A percentile compares a stretch with the other conserved stretches of the same genome.
phyloP scores from a whole-genome alignment of 2,888 invertebrate genomes.

The Cosmorhoe ocellata region DNA sequence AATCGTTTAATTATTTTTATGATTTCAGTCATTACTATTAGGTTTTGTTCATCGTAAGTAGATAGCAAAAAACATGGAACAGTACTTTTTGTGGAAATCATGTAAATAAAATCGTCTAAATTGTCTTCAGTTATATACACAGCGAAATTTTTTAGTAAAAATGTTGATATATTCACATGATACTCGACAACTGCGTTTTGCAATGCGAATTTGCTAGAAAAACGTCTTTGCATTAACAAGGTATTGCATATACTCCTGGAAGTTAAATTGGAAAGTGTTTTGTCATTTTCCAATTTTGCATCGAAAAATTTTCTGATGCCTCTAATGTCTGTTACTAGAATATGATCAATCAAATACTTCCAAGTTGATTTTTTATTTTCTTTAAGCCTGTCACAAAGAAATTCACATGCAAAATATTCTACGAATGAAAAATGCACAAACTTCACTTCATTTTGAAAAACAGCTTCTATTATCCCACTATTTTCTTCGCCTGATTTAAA shows the following conservation, averaged over 20 bases:
- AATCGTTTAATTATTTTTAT: slow-evolving; percentile 2
- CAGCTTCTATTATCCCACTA: slow-evolving; percentile 30
- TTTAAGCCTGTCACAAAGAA: slow-evolving; percentile 22
- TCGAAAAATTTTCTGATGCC: slow-evolving; percentile 4
- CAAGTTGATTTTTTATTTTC: not conserved
- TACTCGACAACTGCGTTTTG: not conserved
- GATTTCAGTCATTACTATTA: not conserved
- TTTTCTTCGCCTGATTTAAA: slow-evolving; percentile 31
- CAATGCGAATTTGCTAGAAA: not conserved
- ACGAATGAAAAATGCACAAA: slow-evolving; percentile 37
- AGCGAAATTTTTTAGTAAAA: slow-evolving; percentile 2
- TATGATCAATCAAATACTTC: not conserved
- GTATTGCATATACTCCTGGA: slow-evolving; percentile 1
- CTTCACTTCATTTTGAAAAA: slow-evolving; percentile 26
- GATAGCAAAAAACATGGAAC: not conserved
- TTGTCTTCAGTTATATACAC: not conserved
- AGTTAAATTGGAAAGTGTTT: not conserved
- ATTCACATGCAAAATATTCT: slow-evolving; percentile 35
- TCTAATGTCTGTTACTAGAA: not conserved
- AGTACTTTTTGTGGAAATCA: not conserved
- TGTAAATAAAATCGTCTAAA: slow-evolving; percentile 1
- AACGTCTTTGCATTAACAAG: not conserved
- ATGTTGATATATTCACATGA: not conserved
- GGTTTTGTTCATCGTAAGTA: not conserved
- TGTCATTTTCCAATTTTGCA: slow-evolving; percentile 7